Percentiles rank a stretch among this genome's conserved stretches.
Conservation (phyloP, 2,113 vertebrate species). For the Zingel zingel region DNA sequence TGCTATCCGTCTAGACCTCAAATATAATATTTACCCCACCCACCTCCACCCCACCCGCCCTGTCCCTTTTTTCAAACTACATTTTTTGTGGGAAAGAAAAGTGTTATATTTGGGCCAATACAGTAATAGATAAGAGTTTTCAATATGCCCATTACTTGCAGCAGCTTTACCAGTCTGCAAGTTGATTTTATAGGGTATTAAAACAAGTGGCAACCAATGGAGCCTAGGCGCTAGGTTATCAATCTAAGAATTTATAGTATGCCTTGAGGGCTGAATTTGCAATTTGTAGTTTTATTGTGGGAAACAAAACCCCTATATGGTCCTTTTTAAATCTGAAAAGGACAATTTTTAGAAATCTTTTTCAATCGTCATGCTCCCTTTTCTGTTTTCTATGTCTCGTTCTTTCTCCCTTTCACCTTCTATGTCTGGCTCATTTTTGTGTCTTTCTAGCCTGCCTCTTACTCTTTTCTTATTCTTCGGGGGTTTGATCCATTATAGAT, state of each 20-base stretch:
- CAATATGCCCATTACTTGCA: slow-evolving; percentile 6
- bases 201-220: slow-evolving; percentile 22
- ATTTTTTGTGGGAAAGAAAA: not conserved
- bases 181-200: slow-evolving; percentile 45
- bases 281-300: slow-evolving; percentile 64
- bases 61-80: no score
- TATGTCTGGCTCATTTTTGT: slow-evolving; percentile 8
- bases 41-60: no score
- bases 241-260: slow-evolving; percentile 30
- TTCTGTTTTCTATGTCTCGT: slow-evolving; percentile 1
- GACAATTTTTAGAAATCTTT: slow-evolving; percentile 35
- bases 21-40: not conserved
- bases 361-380: slow-evolving; percentile 14
- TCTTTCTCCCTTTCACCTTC: not conserved
- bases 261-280: slow-evolving; percentile 48
- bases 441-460: not conserved
- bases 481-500: slow-evolving; percentile 70
- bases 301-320: slow-evolving; percentile 46
- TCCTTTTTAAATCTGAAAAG: slow-evolving; percentile 36
- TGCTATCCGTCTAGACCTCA: not conserved
- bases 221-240: not conserved
- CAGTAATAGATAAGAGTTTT: not conserved
- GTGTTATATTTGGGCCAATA: not conserved
- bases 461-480: not conserved
- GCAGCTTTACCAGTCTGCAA: not conserved